Percentiles rank a stretch among this genome's conserved stretches.
These are phyloP conservation scores for Lepus americanus DNA, from an alignment of 2,113 vertebrate species.

Conservation along the genomic window DNA sequence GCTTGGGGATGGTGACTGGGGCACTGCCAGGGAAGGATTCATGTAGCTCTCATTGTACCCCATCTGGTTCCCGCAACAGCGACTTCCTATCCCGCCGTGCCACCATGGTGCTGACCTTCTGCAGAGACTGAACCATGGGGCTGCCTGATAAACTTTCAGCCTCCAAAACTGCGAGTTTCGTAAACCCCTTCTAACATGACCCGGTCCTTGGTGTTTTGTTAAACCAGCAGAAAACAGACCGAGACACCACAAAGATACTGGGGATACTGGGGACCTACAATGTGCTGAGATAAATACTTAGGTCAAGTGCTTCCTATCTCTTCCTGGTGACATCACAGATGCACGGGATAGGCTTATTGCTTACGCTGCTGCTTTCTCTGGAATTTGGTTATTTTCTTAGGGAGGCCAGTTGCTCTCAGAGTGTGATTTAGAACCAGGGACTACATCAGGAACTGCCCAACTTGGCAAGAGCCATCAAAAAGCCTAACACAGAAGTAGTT, in stretches of 20 bases:
- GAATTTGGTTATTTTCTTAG: slow-evolving; percentile 47
- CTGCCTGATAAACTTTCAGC: no score
- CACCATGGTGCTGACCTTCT: no score
- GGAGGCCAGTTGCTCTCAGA: neutral
- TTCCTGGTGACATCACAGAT: neutral
- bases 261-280: neutral
- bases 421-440: slow-evolving; percentile 25
- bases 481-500: neutral
- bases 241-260: neutral
- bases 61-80: no score
- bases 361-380: neutral
- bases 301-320: neutral
- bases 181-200: no score
- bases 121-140: no score
- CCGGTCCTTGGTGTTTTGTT: no score
- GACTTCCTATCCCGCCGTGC: no score
- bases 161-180: no score
- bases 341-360: neutral
- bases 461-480: slow-evolving; percentile 14
- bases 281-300: neutral
- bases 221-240: no score
- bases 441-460: neutral
- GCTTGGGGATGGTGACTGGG: no score
- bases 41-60: no score
- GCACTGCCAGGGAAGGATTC: no score